A percentile compares a stretch with the other conserved stretches of the same genome.
These are phyloP conservation scores for Lucinisca nassula DNA, from an alignment of 2,888 invertebrate species.

Conservation along the genomic window DNA sequence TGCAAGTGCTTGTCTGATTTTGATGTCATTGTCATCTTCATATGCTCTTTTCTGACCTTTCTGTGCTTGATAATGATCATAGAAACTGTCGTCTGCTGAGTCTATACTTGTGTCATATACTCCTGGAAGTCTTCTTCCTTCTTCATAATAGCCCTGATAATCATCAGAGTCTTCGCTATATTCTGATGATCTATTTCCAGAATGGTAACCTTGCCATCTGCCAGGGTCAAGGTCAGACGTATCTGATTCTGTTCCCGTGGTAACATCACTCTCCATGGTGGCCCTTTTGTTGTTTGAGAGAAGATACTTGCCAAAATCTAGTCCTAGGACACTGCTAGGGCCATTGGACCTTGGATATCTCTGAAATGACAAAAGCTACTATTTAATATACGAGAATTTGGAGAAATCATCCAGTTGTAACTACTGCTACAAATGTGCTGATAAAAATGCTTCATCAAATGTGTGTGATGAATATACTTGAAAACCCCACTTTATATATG, in stretches of 20 bases:
- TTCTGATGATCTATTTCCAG: slow-evolving; percentile 35
- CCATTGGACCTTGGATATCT: neutral
- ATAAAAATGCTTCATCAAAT: too few species aligned
- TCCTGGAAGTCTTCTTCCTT: slow-evolving; percentile 12
- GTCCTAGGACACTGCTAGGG: slow-evolving; percentile 33
- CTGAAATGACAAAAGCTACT: neutral
- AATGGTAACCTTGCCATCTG: slow-evolving; percentile 36
- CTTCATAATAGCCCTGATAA: slow-evolving; percentile 59
- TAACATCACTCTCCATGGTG: slow-evolving; percentile 69
- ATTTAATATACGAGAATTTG: neutral
- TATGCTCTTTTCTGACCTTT: neutral
- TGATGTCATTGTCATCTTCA: slow-evolving; percentile 15
- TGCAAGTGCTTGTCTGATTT: slow-evolving; percentile 35
- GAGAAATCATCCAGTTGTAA: too few species aligned
- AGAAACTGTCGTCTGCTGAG: neutral
- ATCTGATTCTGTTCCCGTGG: slow-evolving; percentile 72
- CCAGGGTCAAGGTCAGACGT: slow-evolving; percentile 75
- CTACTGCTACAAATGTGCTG: too few species aligned
- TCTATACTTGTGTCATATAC: slow-evolving; percentile 63
- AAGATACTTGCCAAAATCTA: slow-evolving; percentile 66
- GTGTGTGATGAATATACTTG: too few species aligned
- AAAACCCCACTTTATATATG: too few species aligned
- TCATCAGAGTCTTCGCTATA: slow-evolving; percentile 67
- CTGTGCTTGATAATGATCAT: neutral
- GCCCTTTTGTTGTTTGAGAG: slow-evolving; percentile 38